Evolutionary conservation across 2,888 invertebrate genomes (phyloP).

Genomic region (Brenthis ino): DNA sequence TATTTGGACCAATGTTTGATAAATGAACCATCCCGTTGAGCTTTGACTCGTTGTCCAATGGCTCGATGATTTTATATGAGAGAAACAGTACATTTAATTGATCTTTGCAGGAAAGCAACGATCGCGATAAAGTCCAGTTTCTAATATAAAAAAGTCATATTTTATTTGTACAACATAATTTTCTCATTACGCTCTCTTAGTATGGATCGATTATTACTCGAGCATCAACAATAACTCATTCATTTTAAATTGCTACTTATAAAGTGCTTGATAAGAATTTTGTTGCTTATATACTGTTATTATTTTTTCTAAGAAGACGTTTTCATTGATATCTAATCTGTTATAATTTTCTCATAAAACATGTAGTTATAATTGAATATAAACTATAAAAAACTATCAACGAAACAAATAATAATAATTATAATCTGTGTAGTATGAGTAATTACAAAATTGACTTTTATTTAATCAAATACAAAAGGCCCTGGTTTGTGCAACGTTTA

Average conservation of each 20-base stretch:
- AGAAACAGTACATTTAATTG: conserved; percentile 30
- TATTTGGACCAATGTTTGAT: conserved; percentile 60
- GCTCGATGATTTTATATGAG: conserved; percentile 22
- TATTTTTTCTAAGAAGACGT: conserved; percentile 4
- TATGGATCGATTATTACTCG: conserved; percentile 27
- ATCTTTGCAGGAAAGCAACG: conserved; percentile 23
- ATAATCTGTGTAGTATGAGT: too few species aligned
- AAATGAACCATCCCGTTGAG: conserved; percentile 39
- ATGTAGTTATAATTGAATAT: background rate
- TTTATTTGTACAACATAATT: conserved; percentile 32
- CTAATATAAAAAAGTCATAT: conserved; percentile 28
- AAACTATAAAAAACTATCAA: background rate
- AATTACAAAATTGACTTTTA: too few species aligned
- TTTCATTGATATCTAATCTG: background rate
- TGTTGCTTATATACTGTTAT: conserved; percentile 20
- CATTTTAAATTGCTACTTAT: conserved; percentile 28
- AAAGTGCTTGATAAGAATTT: conserved; percentile 26
- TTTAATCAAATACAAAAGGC: too few species aligned
- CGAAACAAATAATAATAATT: too few species aligned
- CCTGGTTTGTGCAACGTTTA: too few species aligned
- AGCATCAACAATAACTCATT: conserved; percentile 26
- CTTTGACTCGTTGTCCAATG: conserved; percentile 13
- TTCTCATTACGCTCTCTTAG: conserved; percentile 33
- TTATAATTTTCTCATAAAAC: background rate
- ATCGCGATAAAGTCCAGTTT: conserved; percentile 30